Base-by-base conservation (phyloP, 2,113 vertebrate species). In the Heteronetta atricapilla region DNA sequence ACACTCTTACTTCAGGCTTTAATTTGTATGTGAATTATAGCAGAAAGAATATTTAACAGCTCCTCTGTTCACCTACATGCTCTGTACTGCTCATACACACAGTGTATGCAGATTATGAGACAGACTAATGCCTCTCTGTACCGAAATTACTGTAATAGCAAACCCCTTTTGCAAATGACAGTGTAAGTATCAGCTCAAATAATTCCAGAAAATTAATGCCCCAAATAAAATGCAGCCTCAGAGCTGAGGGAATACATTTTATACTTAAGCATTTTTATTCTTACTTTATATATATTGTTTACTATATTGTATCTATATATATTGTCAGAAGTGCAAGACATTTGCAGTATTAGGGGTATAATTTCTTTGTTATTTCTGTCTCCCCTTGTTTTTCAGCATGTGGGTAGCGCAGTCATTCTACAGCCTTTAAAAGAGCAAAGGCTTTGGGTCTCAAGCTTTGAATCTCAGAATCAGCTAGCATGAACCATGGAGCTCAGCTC, bases 161-260 rank as follows among this genome's bases (percentile, higher is more conserved):
- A 97, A 95, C 69, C 59, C 77, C 74, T 94, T 97, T 96, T 97
- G 94, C 95, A 97, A 97, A 98, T 95, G 95, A 92, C 94, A 97
- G 64, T 81, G 34, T 77, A 95, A 92, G 90, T 84, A 95, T 88
- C 89, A 96, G 82, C 72, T 96, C 84, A 96, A 96, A 96, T 96
- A 96, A 96, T 96, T 96, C 88, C 52, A 8, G 78, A 94, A 97
- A 97, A 98, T 97, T 97, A 98, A 98, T 95, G 75, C 60, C 69
- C 52, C 81, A 96, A 96, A 97, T 94, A 84, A 98, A 97, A 94
- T 91, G 77, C 82, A 91, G 83, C 77, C 92, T 97, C 92, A 97
- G 90, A 97, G 76, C 53, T 92, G 20, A 69, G 38, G 63, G 75
- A 96, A 84, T 92, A 46, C 21, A 70, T 94, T 94, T 96, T 72